Base-by-base conservation (phyloP, 2,797 vertebrate genomes). In the Hydrocynus forskahlii region DNA sequence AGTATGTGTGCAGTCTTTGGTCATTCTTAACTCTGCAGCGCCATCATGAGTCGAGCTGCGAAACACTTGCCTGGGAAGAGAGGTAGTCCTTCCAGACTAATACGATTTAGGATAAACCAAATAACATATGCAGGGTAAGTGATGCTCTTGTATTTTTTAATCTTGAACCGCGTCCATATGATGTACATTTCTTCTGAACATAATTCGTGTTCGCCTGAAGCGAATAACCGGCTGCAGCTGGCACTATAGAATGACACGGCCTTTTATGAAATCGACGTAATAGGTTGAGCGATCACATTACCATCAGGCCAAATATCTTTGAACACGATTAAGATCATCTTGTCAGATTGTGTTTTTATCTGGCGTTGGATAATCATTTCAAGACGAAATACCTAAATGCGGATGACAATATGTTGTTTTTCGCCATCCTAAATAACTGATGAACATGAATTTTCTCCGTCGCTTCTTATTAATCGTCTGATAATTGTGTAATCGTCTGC, bases 61-160 rank as follows among this genome's bases (percentile, higher is more conserved):
- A 67, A 86, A 59, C 86, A 82, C 48, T 91, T 92, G 91, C 81
- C 88, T 91, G 92, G 92, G 90, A 85, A 70, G 71, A 78, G 76
- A 54, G 72, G 76, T 63, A 19, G 75, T 71, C 84, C 64, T 72
- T 73, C 68, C 86, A 60, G 25, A 76, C 84, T 55, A 72, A 67
- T 78, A 29, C 76, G 50, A 66, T 62, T 71, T 79, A 19, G 59
- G 70, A 83, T 66, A 64, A 80, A 71, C 16, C 62, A 19, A 79
- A 29, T 45, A 14, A 38, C 19, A 48, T 25, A 55, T 48, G 63
- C 35, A 21, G 40, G 81, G 81, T 83, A 79, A 79, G 77, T 75
- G 35, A 45, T 38, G 64, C 40, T 43, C 40, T n/a, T 67, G 35
- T 35, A 4, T 35, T 35, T 35, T 35, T 35, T 5, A 35, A n/a